phyloP scores from a whole-genome alignment of 2,888 invertebrate species.

The Mantis religiosa region DNA sequence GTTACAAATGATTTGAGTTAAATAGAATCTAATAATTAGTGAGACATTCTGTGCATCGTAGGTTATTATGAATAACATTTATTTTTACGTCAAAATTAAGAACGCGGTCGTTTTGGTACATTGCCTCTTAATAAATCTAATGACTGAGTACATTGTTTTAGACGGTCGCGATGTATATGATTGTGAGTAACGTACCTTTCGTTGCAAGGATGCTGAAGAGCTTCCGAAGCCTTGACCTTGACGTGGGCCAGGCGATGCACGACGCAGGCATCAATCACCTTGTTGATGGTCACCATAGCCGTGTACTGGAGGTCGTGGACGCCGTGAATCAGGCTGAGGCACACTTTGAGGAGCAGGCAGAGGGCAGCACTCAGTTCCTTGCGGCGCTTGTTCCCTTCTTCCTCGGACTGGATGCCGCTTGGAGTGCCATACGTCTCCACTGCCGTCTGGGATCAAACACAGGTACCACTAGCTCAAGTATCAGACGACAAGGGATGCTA shows the following conservation, averaged over 20 bases:
- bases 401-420: slow-evolving; percentile 20
- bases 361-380: slow-evolving; percentile 46
- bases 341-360: slow-evolving; percentile 51
- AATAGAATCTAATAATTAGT: no score
- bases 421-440: slow-evolving; percentile 40
- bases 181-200: not conserved
- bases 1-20: no score
- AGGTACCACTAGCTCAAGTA: not conserved
- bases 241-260: slow-evolving; percentile 41
- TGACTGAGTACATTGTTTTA: no score
- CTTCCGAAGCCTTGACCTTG: slow-evolving; percentile 36
- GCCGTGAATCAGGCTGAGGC: slow-evolving; percentile 53
- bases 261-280: slow-evolving; percentile 52
- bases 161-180: no score
- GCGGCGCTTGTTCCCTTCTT: slow-evolving; percentile 21
- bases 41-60: no score
- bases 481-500: not conserved
- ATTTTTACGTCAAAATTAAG: no score
- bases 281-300: slow-evolving; percentile 56
- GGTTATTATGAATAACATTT: no score
- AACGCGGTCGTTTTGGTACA: no score
- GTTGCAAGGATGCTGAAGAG: slow-evolving; percentile 37
- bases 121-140: no score
- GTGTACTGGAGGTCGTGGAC: slow-evolving; percentile 58
- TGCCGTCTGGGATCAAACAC: slow-evolving; percentile 40